A percentile compares a stretch with the other conserved stretches of the same genome.
These are phyloP conservation scores for Dromiciops gliroides DNA, from an alignment of 2,113 vertebrate species.

Conservation along the genomic window DNA sequence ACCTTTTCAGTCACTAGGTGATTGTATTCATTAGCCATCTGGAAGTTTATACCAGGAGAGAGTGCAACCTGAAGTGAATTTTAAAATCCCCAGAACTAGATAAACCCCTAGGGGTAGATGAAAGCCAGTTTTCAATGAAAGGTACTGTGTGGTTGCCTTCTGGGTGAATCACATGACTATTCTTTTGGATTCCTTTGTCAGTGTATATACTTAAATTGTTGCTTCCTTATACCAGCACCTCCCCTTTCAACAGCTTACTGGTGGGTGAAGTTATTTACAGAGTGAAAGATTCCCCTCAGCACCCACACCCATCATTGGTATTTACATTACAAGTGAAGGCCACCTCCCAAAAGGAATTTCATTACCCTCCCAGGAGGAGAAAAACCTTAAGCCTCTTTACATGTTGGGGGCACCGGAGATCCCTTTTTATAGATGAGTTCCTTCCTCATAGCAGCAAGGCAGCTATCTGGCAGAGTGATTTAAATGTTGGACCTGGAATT, in stretches of 20 bases:
- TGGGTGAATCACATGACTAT: not conserved
- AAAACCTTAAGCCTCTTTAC: slow-evolving; percentile 4
- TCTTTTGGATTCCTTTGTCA: not conserved
- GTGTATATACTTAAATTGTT: not conserved
- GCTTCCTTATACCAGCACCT: not conserved
- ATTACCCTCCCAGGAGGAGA: not conserved
- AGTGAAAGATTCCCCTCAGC: not conserved
- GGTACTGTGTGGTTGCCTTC: not conserved
- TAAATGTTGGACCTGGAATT: not conserved
- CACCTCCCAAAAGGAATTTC: not conserved
- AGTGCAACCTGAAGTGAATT: not conserved
- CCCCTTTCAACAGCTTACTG: not conserved
- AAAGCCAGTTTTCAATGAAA: not conserved
- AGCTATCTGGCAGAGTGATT: not conserved
- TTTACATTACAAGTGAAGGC: not conserved
- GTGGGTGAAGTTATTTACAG: not conserved
- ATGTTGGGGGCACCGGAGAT: not conserved
- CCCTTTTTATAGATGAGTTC: not conserved
- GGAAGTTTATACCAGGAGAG: not conserved
- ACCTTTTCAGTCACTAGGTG: not conserved
- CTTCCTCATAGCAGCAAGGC: not conserved
- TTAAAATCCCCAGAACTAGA: not conserved
- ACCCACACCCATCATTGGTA: not conserved
- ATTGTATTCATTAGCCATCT: not conserved
- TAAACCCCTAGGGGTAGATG: not conserved